These are phyloP conservation scores for Turritopsis rubra DNA, from an alignment of 30 jellyfish, hydroid and myxozoan species.

Conservation along the genomic window DNA sequence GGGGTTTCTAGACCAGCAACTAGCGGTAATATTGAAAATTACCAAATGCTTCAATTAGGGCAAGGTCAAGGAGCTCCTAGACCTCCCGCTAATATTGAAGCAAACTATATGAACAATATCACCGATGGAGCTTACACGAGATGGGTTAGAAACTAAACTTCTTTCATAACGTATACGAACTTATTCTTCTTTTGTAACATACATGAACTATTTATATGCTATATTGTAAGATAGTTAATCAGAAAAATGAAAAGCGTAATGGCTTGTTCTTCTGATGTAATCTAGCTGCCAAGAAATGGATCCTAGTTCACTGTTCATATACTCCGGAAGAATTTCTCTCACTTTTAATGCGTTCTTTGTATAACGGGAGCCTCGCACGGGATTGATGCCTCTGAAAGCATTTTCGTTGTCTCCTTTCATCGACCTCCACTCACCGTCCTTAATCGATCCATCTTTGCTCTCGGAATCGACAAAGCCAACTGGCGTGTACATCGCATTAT, in stretches of 20 bases:
- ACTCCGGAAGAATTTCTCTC: slow-evolving; percentile 14
- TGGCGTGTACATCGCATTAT: slow-evolving; percentile 27
- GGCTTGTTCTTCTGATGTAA: slow-evolving; percentile 21
- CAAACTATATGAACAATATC: not conserved
- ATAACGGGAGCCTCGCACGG: slow-evolving; percentile 29
- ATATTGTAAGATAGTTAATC: not conserved
- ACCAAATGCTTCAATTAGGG: too few species aligned
- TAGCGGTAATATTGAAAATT: too few species aligned
- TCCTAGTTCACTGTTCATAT: slow-evolving; percentile 9
- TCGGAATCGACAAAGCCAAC: slow-evolving; percentile 23
- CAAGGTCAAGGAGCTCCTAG: slow-evolving; percentile 3
- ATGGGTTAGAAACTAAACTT: not conserved
- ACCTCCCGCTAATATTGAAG: not conserved
- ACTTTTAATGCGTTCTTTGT: slow-evolving; percentile 12
- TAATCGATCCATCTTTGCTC: not conserved
- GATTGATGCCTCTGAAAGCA: slow-evolving; percentile 5
- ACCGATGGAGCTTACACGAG: not conserved
- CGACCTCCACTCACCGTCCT: slow-evolving; percentile 14
- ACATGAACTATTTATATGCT: not conserved
- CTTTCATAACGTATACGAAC: not conserved
- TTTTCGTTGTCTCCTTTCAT: not conserved
- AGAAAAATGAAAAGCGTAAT: not conserved
- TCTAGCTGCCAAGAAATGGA: slow-evolving; percentile 6
- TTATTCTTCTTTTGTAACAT: not conserved
- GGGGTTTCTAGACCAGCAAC: too few species aligned